Base-by-base conservation (phyloP, 2,113 vertebrate species). In the Tauraco erythrolophus region DNA sequence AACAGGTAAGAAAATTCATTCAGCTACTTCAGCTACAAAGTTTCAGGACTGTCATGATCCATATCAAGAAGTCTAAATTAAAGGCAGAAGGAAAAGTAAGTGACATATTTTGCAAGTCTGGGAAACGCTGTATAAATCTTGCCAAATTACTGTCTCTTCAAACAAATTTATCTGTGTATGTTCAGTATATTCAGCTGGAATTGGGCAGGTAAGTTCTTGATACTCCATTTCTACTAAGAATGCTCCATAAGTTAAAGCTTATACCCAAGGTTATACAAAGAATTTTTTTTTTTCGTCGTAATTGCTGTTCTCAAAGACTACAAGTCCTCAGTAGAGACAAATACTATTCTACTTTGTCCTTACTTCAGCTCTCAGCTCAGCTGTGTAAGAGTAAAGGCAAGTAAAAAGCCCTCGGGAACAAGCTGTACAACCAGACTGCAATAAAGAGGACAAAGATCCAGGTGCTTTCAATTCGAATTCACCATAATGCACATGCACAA, bases 1-100 rank as follows among this genome's bases (percentile, higher is more conserved):
- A 94, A 87, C 56, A 95, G 46, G 89, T 64, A 92, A 71, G 51
- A 91, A 62, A 88, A 91, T 50, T 48, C 22, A 80, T 84, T 94
- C 89, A 70, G 27, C 37, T 61, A 53, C 66, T 3, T 72, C 54
- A 57, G 79, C 69, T 66, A 87, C 58, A 45, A 77, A 66, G 37
- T 60, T 89, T 77, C 51, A 78, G n/a, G 35, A 30, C 37, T 22
- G 16, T 81, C 51, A 60, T 2, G 6, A 87, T 81, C 35, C 3
- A 0, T 33, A 84, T n/a, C 68, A 41, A 37, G 33, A 88, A 84
- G 33, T 21, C 27, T 46, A 86, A 78, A 60, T 48, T 50, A 61
- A 57, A 46, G 25, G 21, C 19, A 77, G 30, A 82, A 61, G 4
- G 28, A 88, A 84, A 79, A 71, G 10, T 4, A 79, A 64, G 45